Evolutionary conservation across 1,140 invertebrate species (phyloP), one percentile per base, ranked within the genome.

Genomic region (Eriosoma lanigerum): DNA sequence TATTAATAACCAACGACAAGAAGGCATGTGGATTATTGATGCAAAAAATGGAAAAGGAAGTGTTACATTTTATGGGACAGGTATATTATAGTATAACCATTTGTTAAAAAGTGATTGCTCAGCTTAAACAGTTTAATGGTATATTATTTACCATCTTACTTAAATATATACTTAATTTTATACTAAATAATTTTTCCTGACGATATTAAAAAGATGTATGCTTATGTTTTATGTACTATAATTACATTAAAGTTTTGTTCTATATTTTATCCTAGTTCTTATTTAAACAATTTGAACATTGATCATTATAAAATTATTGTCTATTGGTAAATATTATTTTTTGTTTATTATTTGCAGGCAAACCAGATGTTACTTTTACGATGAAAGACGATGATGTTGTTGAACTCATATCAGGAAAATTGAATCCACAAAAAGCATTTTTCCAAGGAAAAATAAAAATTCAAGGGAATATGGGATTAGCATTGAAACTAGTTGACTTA

Each of bases 371-470:
- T 17, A 96, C 92, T 3, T 95, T 97, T 82, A 93, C 90, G 2
- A 92, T 97, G 82, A 92, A 90, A 83, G 96, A 97, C 84, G 90
- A 90, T 6, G 95, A 98, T 85, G 89, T 98, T 0, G 87, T 91
- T 0, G 93, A 96, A 83, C 89, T 98, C 81, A 92, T 98, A 83
- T 90, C 91, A 3, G 96, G 96, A 21, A 95, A 96, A 87, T 86
- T 98, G 50, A 95, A 97, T 85, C 94, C 96, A 1, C 96, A 98
- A 85, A 96, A 97, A 87, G 97, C 97, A 10, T 99, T 98, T 86
- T 98, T 98, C 90, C 95, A 98, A 87, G 96, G 96, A 24, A 98
- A 98, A 86, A 90, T 98, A 21, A 97, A 97, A 87, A 92, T 97
- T 72, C 92, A 96, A 86, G 97, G 97, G 58, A 98, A 98, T 84